Percentiles rank a stretch among this genome's conserved stretches.
phyloP scores from a whole-genome alignment of 2,797 vertebrate species.

The Molothrus aeneus region DNA sequence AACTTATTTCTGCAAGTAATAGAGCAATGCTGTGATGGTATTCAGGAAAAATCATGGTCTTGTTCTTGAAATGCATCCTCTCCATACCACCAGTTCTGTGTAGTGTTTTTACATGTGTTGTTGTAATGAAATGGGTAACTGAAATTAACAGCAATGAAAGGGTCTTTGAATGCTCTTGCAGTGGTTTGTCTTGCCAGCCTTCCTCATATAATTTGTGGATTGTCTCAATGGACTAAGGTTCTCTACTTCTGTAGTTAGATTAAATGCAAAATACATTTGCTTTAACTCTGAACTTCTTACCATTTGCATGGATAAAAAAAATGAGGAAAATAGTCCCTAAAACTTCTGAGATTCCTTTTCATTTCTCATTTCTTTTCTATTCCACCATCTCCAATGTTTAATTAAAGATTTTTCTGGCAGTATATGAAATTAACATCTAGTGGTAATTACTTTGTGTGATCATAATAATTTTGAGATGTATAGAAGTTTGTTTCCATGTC shows the following conservation, averaged over 20 bases:
- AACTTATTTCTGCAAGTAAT: not conserved
- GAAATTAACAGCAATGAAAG: not conserved
- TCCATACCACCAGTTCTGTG: not conserved
- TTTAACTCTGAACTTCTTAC: not conserved
- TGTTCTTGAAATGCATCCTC: not conserved
- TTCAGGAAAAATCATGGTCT: not conserved
- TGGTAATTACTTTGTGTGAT: not conserved
- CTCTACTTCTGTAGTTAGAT: not conserved
- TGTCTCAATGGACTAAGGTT: not conserved
- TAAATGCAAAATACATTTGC: not conserved
- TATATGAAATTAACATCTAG: not conserved
- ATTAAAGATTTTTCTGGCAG: slow-evolving; percentile 1
- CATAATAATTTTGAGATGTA: not conserved
- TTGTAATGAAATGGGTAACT: not conserved
- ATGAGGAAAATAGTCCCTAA: not conserved
- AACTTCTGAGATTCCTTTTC: not conserved
- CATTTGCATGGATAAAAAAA: not conserved
- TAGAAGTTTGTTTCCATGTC: not conserved
- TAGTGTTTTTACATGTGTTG: not conserved
- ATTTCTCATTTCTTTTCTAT: not conserved
- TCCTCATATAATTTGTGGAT: not conserved
- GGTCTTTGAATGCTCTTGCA: not conserved
- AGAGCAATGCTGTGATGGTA: not conserved
- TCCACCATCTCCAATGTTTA: not conserved
- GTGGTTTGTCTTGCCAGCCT: not conserved